phyloP scores from a whole-genome alignment of 1,140 invertebrate species.

The Hyles vespertilio region DNA sequence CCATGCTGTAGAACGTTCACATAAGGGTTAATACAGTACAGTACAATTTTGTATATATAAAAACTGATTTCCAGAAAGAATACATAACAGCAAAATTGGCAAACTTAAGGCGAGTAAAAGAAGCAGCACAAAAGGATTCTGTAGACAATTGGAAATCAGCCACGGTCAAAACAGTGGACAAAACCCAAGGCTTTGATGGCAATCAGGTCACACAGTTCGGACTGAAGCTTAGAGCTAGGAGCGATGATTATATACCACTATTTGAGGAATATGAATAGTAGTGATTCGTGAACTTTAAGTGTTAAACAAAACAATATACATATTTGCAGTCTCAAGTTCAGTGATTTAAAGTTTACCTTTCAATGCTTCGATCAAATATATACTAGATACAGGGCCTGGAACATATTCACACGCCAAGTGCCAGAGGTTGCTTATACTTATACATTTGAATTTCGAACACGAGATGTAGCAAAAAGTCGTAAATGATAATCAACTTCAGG shows the following conservation, averaged over 20 bases:
- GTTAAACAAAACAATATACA: not conserved
- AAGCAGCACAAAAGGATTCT: conserved; percentile 36
- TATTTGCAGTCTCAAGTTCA: too few relatives aligned
- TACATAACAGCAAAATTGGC: conserved; percentile 43
- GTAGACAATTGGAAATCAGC: conserved; percentile 36
- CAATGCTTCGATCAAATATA: too few relatives aligned
- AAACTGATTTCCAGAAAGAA: conserved; percentile 52
- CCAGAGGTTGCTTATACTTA: too few relatives aligned
- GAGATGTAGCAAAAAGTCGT: too few relatives aligned
- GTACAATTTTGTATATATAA: not conserved
- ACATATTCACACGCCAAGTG: too few relatives aligned
- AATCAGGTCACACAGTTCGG: conserved; percentile 53
- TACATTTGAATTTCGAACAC: too few relatives aligned
- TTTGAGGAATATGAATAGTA: conserved; percentile 54
- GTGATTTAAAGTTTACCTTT: too few relatives aligned
- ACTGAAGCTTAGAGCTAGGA: conserved; percentile 50
- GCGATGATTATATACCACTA: conserved; percentile 53
- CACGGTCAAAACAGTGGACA: conserved; percentile 32
- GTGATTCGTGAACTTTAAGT: not conserved
- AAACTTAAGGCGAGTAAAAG: conserved; percentile 38
- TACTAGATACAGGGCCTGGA: too few relatives aligned
- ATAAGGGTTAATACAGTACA: too few relatives aligned
- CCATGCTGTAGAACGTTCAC: too few relatives aligned
- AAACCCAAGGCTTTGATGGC: conserved; percentile 31
- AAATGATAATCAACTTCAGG: too few relatives aligned